Percentiles rank a stretch among this genome's conserved stretches.
These are phyloP conservation scores for Eupithecia subfuscata DNA, from an alignment of 2,888 invertebrate species.

Conservation along the genomic window DNA sequence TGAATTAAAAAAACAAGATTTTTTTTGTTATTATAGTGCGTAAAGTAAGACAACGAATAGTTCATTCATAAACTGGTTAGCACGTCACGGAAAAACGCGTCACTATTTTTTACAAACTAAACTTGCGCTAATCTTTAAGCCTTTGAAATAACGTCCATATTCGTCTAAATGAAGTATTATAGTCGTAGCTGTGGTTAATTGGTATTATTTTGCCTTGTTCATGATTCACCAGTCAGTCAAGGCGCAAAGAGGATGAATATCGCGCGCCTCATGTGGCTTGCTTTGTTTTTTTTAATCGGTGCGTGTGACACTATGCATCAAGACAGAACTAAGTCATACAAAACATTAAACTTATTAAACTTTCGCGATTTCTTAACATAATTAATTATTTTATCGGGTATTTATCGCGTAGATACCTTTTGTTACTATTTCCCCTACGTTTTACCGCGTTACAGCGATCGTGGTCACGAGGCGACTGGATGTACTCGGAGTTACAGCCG, in stretches of 20 bases:
- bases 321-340: no score
- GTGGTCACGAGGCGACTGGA: no score
- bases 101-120: conserved; percentile 50
- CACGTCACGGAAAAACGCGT: conserved; percentile 55
- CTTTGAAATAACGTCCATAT: conserved; percentile 53
- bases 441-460: no score
- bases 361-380: no score
- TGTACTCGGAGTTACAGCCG: no score
- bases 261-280: conserved; percentile 58
- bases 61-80: conserved; percentile 65
- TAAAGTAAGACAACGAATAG: conserved; percentile 43
- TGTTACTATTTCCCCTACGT: no score
- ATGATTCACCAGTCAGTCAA: conserved; percentile 78
- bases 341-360: no score
- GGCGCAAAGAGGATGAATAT: conserved; percentile 62
- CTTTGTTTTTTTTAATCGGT: conserved; percentile 56
- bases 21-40: no score
- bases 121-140: conserved; percentile 45
- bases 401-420: no score
- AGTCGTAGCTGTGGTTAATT: conserved; percentile 67
- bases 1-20: no score
- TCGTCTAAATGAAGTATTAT: conserved; percentile 58
- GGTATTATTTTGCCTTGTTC: conserved; percentile 78
- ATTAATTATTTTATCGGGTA: no score
- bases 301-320: conserved; percentile 64